Evolutionary conservation across 2,113 vertebrate genomes (phyloP).

Genomic region (Lamprologus speciosus): DNA sequence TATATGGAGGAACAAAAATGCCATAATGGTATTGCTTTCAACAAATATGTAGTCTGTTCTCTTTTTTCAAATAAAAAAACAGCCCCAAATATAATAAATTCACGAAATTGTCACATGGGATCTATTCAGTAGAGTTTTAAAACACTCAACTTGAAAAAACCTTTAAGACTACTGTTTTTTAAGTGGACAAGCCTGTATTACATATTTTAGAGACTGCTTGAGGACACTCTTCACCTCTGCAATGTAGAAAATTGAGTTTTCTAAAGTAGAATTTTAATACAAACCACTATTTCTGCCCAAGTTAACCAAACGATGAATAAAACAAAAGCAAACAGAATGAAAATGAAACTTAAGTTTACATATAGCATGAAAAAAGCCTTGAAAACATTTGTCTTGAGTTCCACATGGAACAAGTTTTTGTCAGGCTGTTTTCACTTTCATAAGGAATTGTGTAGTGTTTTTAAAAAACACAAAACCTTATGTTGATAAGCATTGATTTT

Average conservation of each 20-base stretch:
- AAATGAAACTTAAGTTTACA: neutral
- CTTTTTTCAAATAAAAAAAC: no score
- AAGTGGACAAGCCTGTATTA: neutral
- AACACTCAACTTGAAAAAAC: neutral
- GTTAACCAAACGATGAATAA: neutral
- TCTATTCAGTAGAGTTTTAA: neutral
- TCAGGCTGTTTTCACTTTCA: neutral
- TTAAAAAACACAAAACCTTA: neutral
- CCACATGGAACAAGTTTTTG: accelerated
- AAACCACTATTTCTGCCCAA: neutral
- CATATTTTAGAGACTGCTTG: neutral
- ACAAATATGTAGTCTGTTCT: neutral
- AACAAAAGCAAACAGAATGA: neutral
- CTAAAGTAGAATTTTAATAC: neutral
- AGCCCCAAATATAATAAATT: neutral
- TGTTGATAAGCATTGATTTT: neutral
- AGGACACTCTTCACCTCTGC: accelerated
- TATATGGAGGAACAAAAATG: neutral
- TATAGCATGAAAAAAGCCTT: neutral
- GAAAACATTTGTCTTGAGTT: neutral
- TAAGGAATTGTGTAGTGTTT: neutral
- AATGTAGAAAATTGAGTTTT: neutral
- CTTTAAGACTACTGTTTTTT: neutral
- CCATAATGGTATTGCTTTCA: neutral
- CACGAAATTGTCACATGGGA: neutral